Conservation (phyloP, 1,140 invertebrate species). For the Atta cephalotes region DNA sequence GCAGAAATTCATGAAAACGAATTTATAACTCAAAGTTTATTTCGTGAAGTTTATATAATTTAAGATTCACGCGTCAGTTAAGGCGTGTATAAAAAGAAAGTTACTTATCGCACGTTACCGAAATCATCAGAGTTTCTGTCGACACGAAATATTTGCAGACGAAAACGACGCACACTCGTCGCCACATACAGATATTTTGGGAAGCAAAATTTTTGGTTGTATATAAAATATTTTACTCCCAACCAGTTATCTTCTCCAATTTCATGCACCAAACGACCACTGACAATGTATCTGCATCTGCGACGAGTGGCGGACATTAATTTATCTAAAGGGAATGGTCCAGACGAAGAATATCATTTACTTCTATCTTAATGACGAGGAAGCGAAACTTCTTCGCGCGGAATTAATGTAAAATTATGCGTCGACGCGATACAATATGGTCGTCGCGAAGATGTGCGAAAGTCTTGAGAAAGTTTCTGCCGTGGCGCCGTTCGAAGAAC, state of each 20-base stretch:
- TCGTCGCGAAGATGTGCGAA: conserved; percentile 35
- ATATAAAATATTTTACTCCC: conserved; percentile 20
- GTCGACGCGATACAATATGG: conserved; percentile 27
- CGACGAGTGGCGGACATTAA: conserved; percentile 5
- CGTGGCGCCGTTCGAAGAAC: conserved; percentile 37
- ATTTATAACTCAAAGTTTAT: neutral
- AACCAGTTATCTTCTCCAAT: conserved; percentile 25
- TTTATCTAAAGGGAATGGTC: conserved; percentile 35
- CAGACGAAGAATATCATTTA: conserved; percentile 32
- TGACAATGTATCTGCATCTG: conserved; percentile 7
- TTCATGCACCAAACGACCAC: neutral
- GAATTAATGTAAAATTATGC: conserved; percentile 55
- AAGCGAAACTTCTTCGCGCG: conserved; percentile 24
- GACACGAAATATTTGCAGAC: neutral
- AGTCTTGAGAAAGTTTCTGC: conserved; percentile 49
- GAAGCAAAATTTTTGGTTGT: neutral
- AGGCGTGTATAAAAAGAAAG: conserved; percentile 22
- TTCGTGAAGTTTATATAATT: conserved; percentile 29
- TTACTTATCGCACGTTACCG: conserved; percentile 1
- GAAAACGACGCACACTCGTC: neutral
- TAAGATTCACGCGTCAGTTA: neutral
- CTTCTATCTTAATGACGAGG: conserved; percentile 35
- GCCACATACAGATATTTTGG: neutral
- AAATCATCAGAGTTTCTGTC: conserved; percentile 24
- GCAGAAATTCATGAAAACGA: neutral